Evolutionary conservation across 2,797 vertebrate genomes (phyloP).

Genomic region (Parauchenoglanis ngamensis): DNA sequence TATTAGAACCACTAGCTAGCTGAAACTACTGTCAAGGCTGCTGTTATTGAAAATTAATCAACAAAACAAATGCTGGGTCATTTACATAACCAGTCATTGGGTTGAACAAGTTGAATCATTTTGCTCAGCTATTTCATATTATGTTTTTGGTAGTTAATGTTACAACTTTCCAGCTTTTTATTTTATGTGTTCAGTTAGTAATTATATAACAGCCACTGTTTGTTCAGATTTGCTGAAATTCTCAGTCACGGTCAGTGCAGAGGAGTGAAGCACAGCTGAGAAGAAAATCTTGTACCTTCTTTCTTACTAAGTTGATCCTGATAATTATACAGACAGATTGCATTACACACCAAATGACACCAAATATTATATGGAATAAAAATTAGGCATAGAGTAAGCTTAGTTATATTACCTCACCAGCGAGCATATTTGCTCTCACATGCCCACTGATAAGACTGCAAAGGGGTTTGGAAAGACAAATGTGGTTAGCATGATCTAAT

Average conservation of each 20-base stretch:
- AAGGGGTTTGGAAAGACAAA: neutral
- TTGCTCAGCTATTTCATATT: neutral
- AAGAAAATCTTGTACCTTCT: neutral
- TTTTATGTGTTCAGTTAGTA: neutral
- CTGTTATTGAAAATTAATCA: neutral
- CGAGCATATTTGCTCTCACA: neutral
- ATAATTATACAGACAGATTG: neutral
- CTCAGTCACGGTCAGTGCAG: neutral
- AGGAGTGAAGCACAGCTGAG: neutral
- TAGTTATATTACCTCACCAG: neutral
- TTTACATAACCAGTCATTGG: neutral
- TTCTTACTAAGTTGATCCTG: neutral
- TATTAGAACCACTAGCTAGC: neutral
- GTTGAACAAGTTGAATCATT: neutral
- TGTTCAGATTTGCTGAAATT: neutral
- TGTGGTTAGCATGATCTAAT: neutral
- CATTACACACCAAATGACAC: neutral
- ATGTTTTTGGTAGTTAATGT: neutral
- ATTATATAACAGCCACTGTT: neutral
- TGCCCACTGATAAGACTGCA: neutral
- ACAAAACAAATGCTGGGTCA: neutral
- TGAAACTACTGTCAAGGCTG: neutral
- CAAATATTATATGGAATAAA: neutral
- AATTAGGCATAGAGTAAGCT: neutral
- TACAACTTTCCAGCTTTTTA: neutral